phyloP scores from a whole-genome alignment of 2,888 invertebrate genomes.

The Cerastis rubricosa region DNA sequence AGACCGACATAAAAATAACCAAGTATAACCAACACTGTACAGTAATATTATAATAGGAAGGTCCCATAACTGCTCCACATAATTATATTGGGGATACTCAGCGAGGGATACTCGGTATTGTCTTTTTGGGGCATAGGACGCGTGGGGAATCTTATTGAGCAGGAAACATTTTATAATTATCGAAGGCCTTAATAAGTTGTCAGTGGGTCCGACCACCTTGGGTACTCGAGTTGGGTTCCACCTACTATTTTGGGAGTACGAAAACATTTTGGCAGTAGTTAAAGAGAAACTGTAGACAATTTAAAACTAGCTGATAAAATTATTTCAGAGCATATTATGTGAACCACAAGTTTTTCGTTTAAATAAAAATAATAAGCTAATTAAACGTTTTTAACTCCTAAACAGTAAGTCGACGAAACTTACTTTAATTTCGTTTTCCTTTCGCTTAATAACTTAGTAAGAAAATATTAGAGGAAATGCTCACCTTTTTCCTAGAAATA shows the following conservation, averaged over 20 bases:
- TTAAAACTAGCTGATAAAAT: background rate
- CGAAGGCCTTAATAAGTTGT: conserved; percentile 27
- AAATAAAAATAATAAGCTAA: background rate
- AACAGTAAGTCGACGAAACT: background rate
- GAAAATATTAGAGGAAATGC: background rate
- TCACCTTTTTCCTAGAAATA: conserved; percentile 14
- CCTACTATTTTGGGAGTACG: background rate
- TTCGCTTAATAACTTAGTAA: background rate
- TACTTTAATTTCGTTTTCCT: conserved; percentile 2
- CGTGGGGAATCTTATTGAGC: conserved; percentile 45
- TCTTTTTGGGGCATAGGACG: conserved; percentile 52
- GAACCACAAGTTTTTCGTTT: background rate
- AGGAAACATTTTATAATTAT: conserved; percentile 57
- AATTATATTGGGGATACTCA: conserved; percentile 56
- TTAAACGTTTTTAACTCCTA: background rate
- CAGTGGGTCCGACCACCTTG: conserved; percentile 15
- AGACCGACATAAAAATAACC: conserved; percentile 42
- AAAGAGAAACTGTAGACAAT: background rate
- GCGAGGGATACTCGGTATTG: conserved; percentile 52
- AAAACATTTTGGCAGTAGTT: background rate
- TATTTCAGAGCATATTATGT: background rate
- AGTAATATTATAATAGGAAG: conserved; percentile 53
- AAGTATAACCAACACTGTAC: conserved; percentile 25
- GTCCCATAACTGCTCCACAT: conserved; percentile 54
- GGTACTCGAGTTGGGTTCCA: background rate